Evolutionary conservation across 2,113 vertebrate species (phyloP), one percentile per base, ranked within the genome.

Genomic region (Pelobates fuscus): DNA sequence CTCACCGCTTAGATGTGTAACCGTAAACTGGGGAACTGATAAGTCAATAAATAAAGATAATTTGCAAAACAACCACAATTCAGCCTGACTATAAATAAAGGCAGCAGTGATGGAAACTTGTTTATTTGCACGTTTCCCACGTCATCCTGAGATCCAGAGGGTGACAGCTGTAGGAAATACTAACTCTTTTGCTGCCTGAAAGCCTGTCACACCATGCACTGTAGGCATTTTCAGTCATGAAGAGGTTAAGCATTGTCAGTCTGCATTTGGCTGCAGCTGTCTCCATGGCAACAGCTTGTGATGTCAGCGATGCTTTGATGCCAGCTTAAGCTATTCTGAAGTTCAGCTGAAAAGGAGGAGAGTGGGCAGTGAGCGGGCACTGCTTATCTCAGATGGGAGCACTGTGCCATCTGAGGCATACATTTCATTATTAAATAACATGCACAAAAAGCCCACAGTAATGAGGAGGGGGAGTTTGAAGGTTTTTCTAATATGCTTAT

Each of bases 271-370:
- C 59, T 54, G 59, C 60, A 64, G 43, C 26, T 37, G 43, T 72
- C 44, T 52, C 60, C 46, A 64, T 72, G n/a, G 70, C 59, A 72
- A 72, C 70, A 54, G 21, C n/a, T 14, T 30, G 43, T 63, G 70
- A 72, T 72, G 70, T 64, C 17, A 54, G 44, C 21, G 44, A 64
- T 25, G 27, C 70, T 46, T 46, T 43, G 70, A 72, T 64, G 60
- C 44, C 70, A 72, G 59, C 70, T 54, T 25, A 72, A 63, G 70
- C 62, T 54, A 54, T 72, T 63, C 46, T 11, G 41, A 32, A 32
- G 70, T 64, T 59, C 27, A 54, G 60, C 18, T 30, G 68, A 61
- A 29, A 25, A 58, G 8, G 8, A 57, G 24, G 23, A 27, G 15
- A 58, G 14, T 57, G 52, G 67, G 67, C 52, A 70, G 49, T 17